These are phyloP conservation scores for Chromoteleia sp. DNA, from an alignment of 2,888 invertebrate genomes.

Conservation along the genomic window DNA sequence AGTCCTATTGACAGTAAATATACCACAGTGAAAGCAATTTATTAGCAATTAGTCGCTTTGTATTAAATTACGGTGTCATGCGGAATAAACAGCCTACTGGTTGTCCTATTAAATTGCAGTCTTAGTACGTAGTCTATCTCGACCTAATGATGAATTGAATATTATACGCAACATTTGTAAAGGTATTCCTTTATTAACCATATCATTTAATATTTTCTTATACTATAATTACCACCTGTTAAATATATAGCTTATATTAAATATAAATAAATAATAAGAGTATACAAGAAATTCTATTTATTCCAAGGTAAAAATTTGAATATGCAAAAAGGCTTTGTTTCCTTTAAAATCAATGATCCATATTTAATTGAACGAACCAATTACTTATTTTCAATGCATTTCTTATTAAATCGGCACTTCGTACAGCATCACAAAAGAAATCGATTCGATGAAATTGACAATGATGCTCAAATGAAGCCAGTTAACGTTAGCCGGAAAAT, in stretches of 20 bases:
- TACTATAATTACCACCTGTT: no score
- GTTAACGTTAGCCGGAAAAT: slow-evolving; percentile 25
- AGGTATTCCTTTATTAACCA: no score
- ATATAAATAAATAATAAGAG: no score
- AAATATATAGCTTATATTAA: no score
- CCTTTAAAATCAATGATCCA: not conserved
- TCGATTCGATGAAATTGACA: slow-evolving; percentile 21
- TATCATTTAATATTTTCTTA: no score
- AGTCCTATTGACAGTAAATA: slow-evolving; percentile 1
- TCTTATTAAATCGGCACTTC: slow-evolving; percentile 10
- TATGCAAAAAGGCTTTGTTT: no score
- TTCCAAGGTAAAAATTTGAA: no score
- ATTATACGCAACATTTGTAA: no score
- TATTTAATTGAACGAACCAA: slow-evolving; percentile 2
- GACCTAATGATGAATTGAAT: not conserved
- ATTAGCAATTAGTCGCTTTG: slow-evolving; percentile 22
- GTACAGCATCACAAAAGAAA: slow-evolving; percentile 8
- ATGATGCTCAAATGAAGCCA: slow-evolving; percentile 14
- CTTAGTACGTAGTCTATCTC: not conserved
- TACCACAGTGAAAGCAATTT: slow-evolving; percentile 7
- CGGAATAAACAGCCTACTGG: slow-evolving; percentile 5
- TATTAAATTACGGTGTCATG: not conserved
- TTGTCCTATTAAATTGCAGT: not conserved
- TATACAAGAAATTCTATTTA: no score
- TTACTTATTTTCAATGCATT: slow-evolving; percentile 24